Conservation (phyloP, 2,888 invertebrate species). For the Cynaeus angustus region DNA sequence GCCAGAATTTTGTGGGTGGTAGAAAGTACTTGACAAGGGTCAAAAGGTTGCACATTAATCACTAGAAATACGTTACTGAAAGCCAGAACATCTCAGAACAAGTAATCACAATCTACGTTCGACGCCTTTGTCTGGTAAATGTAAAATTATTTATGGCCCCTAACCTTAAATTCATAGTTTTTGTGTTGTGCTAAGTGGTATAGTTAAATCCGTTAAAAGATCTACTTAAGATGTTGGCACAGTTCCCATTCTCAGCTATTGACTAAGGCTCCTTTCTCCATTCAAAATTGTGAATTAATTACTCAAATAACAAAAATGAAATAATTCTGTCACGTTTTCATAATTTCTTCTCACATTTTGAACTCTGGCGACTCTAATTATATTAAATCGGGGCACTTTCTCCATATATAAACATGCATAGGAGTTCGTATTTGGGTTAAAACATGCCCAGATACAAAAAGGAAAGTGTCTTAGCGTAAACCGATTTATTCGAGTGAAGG, state of each 20-base stretch:
- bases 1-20: not conserved
- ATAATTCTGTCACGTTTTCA: conserved; percentile 9
- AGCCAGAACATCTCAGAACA: too few relatives aligned
- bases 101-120: not conserved
- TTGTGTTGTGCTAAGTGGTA: conserved; percentile 28
- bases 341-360: not conserved
- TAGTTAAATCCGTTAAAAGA: conserved; percentile 41
- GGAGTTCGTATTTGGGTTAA: conserved; percentile 39
- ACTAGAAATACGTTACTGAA: too few relatives aligned
- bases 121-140: not conserved
- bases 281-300: conserved; percentile 36
- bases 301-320: conserved; percentile 7
- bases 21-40: too few relatives aligned
- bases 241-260: conserved; percentile 32
- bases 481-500: conserved; percentile 38
- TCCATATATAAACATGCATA: conserved; percentile 32
- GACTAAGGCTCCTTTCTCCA: conserved; percentile 34
- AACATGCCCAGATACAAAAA: conserved; percentile 34
- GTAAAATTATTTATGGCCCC: conserved; percentile 11
- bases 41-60: too few relatives aligned
- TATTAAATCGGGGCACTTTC: conserved; percentile 12
- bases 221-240: conserved; percentile 40
- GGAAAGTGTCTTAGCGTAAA: conserved; percentile 43
- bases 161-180: conserved; percentile 11
- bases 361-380: not conserved